Conservation (phyloP, 2,113 vertebrate species). For the Smithornis capensis region DNA sequence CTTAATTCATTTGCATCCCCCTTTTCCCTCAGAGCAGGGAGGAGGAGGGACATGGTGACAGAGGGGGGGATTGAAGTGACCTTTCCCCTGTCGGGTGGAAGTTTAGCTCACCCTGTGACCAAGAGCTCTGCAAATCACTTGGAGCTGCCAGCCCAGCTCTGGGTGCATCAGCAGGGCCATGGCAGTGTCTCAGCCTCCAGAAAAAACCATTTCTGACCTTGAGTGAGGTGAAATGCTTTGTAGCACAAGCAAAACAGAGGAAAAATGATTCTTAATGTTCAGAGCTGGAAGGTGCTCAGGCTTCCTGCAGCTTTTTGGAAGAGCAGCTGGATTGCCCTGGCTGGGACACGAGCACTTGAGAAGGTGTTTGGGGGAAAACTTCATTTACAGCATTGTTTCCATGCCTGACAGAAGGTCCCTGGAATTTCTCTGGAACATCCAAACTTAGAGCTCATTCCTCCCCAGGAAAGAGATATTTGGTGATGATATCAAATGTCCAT, state of each 20-base stretch:
- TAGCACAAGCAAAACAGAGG: neutral
- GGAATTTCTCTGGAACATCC: neutral
- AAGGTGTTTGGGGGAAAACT: neutral
- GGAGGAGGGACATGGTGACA: neutral
- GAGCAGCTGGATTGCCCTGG: neutral
- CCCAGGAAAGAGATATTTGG: neutral
- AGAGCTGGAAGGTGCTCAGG: neutral
- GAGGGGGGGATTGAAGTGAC: neutral
- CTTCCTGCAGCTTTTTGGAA: neutral
- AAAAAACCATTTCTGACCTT: slow-evolving; percentile 12
- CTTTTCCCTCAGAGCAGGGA: neutral
- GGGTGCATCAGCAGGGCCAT: neutral
- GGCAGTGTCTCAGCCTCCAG: neutral
- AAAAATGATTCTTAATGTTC: neutral
- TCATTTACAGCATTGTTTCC: neutral
- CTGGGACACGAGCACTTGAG: rapidly evolving
- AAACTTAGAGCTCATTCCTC: neutral
- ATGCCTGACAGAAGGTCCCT: neutral
- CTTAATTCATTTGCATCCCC: neutral
- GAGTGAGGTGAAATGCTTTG: neutral
- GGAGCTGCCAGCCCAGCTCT: neutral
- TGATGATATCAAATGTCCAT: neutral
- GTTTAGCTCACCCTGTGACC: slow-evolving; percentile 13
- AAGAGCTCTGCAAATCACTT: slow-evolving; percentile 36
- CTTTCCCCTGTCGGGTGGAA: neutral